These are phyloP conservation scores for Sinella curviseta DNA, from an alignment of 1,140 invertebrate species.

Conservation along the genomic window DNA sequence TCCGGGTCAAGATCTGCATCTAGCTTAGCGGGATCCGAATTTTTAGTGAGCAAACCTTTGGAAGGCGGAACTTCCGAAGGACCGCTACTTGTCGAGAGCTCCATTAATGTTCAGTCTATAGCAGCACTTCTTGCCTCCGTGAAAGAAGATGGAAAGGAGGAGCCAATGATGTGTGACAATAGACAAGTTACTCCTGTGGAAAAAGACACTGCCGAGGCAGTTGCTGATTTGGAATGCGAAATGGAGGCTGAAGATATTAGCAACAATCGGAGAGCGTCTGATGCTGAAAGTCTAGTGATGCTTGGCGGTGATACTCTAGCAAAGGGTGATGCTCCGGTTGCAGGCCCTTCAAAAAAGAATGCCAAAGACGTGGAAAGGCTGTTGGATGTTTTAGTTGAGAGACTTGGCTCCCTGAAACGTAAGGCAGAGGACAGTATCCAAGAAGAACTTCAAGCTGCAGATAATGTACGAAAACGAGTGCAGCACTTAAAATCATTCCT, in stretches of 20 bases:
- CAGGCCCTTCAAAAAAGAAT: conserved; percentile 37
- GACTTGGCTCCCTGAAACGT: conserved; percentile 84
- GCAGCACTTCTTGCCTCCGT: neutral
- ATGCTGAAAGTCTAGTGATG: neutral
- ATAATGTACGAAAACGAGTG: conserved; percentile 82
- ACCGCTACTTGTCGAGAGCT: neutral
- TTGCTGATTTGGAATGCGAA: too few species aligned
- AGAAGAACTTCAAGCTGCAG: conserved; percentile 76
- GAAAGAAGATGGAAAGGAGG: neutral
- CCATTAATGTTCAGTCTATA: neutral
- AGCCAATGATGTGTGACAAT: neutral
- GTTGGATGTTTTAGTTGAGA: conserved; percentile 84
- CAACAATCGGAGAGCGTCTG: neutral
- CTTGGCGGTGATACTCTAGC: neutral
- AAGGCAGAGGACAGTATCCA: conserved; percentile 90
- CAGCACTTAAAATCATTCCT: conserved; percentile 87
- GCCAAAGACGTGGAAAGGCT: conserved; percentile 72
- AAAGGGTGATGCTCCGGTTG: neutral
- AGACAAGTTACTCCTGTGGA: neutral
- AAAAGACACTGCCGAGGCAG: too few species aligned
- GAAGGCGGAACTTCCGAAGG: neutral
- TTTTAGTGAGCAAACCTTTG: too few species aligned
- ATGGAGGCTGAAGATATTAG: neutral
- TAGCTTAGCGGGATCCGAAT: conserved; percentile 54
- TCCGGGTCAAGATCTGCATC: neutral